Evolutionary conservation across 2,888 invertebrate genomes (phyloP), one percentile per base, ranked within the genome.

Genomic region (Oligia fasciuncula): DNA sequence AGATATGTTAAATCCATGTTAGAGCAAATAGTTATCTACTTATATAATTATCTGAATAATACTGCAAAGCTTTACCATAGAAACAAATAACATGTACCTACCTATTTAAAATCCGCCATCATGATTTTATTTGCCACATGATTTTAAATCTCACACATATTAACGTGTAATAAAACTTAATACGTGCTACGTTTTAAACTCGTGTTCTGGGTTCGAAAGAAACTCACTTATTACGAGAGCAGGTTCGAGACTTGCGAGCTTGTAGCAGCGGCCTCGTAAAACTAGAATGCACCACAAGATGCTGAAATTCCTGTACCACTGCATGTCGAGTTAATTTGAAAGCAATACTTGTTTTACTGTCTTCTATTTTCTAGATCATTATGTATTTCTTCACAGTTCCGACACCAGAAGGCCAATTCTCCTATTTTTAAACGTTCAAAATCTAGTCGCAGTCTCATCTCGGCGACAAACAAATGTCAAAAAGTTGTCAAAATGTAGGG

Each of bases 301-400:
- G 8, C 9, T n/a, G 3, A 74, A 23, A 23, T 9, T 19, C 19
- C 19, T 46, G 3, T 73, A 63, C 46, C 14, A 63, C n/a, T 46
- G 23, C 23, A 57, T 43, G 6, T 11, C 40, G 51, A 51, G 3
- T 14, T 68, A 1, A 67, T 76, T 68, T 54, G 6, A 46, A 35
- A 43, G 19, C 4, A 63, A 43, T 65, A 19, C 46, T 49, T 60
- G 19, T 60, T 54, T 49, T 62, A 62, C 54, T 81, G 4, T 29
- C 17, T 57, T 76, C 11, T 70, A n/a, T 76, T 76, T 71, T 80
- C 43, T 68, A 66, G 3, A 65, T 35, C 17, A 46, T 57, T 43
- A 57, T 40, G 49, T 71, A 74, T 57, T 74, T 74, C 29, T 85
- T 63, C 49, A 63, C 73, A 77, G 29, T 51, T 62, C 43, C 43